Base-by-base conservation (phyloP, 2,888 invertebrate species). In the Hypena proboscidalis region DNA sequence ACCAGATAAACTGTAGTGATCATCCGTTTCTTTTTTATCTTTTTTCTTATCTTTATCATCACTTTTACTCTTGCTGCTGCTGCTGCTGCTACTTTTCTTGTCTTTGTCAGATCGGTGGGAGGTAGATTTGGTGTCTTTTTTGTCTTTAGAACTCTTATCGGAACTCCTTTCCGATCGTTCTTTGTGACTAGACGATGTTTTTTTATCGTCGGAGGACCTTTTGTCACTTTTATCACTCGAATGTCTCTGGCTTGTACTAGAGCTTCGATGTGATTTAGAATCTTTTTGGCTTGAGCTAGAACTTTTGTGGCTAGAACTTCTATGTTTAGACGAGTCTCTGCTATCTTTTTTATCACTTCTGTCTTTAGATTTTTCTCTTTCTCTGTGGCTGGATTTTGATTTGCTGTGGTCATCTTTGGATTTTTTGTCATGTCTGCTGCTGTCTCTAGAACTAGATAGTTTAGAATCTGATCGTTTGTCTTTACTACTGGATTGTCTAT, bases 1-100 rank as follows among this genome's bases (percentile, higher is more conserved):
- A 0, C 92, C 92, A 21, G 94, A 93, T 3, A 93, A 85, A 60
- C 93, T 93, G 43, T 93, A 94, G 71, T 96, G 95, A 77, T 96
- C 96, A 69, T 96, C 96, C 40, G 90, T 90, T 1, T 91, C 83
- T 68, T 93, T 93, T 64, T 91, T 92, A 11, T 80, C 83, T 37
- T 90, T 85, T 58, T 90, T 91, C 41, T 89, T 89, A 19, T 80
- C 83, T 72, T 92, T 87, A 10, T 86, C 85, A 22, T 89, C 87
- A 45, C 74, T 64, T 67, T 89, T 91, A 43, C 79, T 89, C 61
- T 79, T 90, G 49, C 76, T 77, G 55, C 71, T 80, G 41, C 80
- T 89, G 61, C 79, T 90, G 49, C 76, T 77, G 55, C 71, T 80
- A 40, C 80, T 82, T 42, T 87, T 90, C 66, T 61, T 83, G 50